Base-by-base conservation (phyloP, 2,113 vertebrate species). In the Oreochromis spilurus region DNA sequence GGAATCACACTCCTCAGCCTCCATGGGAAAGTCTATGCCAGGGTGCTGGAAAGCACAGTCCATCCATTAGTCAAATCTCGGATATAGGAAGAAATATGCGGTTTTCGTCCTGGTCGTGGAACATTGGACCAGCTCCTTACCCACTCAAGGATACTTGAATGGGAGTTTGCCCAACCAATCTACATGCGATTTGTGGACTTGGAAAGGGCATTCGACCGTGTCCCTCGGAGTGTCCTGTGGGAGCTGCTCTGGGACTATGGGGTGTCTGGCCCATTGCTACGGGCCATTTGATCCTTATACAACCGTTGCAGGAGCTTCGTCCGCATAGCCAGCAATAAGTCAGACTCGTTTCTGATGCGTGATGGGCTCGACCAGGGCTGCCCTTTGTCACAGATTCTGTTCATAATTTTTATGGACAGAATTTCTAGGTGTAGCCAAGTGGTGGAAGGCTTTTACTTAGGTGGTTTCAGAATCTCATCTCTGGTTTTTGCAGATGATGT, bases 41-140 rank as follows among this genome's bases (percentile, higher is more conserved):
- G 55, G 55, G 55, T 57, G 55, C 24, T 16, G 55, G 55, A 57
- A 57, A 57, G 55, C 12, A 29, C 12, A 57, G 54, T 57, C 24
- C 12, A 14, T 57, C 0, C 12, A 2, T 57, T 57, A 57, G 24
- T 57, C 7, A 29, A 29, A 57, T 26, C 24, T 26, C 0, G 1
- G 54, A 57, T 12, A 57, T 2, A 29, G 2, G 24, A 57, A 26
- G 54, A 57, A 57, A 26, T 14, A 29, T 26, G 54, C 1, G 54
- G 54, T 57, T 57, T 29, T 57, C 1, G 2, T 5, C 7, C 24
- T 57, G 54, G 54, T 57, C 12, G 12, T 57, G 12, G 12, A 14
- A 57, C n/a, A 54, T 24, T 26, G 24, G 12, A 57, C 54, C 54
- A 29, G 54, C 24, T 29, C 7, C 26, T 57, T 57, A 57, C 24